Percentiles rank a stretch among this genome's conserved stretches.
Evolutionary conservation across 2,797 vertebrate species (phyloP).

Genomic region (Mormyrops attenuatus): DNA sequence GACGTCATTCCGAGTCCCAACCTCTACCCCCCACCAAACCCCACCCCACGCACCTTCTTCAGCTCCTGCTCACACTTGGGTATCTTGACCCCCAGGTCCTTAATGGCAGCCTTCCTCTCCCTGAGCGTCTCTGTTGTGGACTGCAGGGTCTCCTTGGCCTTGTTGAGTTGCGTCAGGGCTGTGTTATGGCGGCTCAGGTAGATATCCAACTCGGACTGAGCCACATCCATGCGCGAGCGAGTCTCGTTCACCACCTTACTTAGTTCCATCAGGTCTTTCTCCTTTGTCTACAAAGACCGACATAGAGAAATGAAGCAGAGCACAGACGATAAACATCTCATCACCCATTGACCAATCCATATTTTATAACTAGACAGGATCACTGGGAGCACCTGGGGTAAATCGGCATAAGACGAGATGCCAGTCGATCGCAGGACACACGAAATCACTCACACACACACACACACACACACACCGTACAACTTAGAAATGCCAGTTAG

Average conservation of each 20-base stretch:
- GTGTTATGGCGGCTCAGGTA: constrained; percentile 83
- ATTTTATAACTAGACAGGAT: neutral
- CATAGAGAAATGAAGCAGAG: neutral
- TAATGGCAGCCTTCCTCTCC: constrained; percentile 73
- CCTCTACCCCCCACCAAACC: neutral
- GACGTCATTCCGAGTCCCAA: neutral
- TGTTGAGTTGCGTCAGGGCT: constrained; percentile 73
- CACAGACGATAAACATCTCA: neutral
- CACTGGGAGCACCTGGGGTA: neutral
- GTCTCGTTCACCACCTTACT: constrained; percentile 83
- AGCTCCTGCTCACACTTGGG: constrained; percentile 71
- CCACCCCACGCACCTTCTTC: constrained; percentile 63
- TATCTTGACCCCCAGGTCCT: constrained; percentile 67
- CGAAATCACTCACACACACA: neutral
- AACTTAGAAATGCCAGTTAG: neutral
- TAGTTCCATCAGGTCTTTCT: constrained; percentile 83
- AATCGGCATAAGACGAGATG: neutral
- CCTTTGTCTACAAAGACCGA: constrained; percentile 60
- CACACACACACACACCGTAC: neutral
- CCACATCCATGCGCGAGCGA: constrained; percentile 79
- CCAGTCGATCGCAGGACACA: neutral
- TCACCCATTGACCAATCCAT: neutral
- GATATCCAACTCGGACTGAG: constrained; percentile 86
- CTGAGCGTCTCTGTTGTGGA: constrained; percentile 69
- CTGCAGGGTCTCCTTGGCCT: constrained; percentile 71